Percentiles rank a stretch among this genome's conserved stretches.
These are phyloP conservation scores for Ephialtes manifestator DNA, from an alignment of 2,888 invertebrate genomes.

Conservation along the genomic window DNA sequence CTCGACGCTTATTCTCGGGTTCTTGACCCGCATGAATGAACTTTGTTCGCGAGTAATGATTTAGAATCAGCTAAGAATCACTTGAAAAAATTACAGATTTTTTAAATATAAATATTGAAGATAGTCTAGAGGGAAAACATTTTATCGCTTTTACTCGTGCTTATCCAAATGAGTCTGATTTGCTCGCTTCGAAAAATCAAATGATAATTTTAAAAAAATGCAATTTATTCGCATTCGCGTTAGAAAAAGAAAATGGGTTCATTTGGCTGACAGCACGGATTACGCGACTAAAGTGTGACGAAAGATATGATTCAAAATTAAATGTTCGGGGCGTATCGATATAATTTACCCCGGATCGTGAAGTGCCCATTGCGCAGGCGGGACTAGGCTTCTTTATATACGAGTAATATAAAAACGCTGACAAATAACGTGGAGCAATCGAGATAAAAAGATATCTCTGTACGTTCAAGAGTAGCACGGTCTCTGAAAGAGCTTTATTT, in stretches of 20 bases:
- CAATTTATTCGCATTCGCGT: not conserved
- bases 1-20: not conserved
- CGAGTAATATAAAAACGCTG: slow-evolving; percentile 74
- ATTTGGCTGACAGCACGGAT: slow-evolving; percentile 60
- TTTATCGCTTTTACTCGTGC: slow-evolving; percentile 32
- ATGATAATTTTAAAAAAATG: not conserved
- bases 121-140: not conserved
- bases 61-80: not conserved
- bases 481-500: slow-evolving; percentile 82
- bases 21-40: not conserved
- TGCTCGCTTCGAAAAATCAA: not conserved
- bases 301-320: slow-evolving; percentile 48
- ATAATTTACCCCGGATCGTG: slow-evolving; percentile 46
- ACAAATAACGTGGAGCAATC: slow-evolving; percentile 84
- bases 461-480: slow-evolving; percentile 85
- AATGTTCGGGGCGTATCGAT: slow-evolving; percentile 55
- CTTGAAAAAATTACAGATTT: not conserved
- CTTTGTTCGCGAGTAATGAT: not conserved
- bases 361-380: slow-evolving; percentile 84
- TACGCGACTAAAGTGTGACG: slow-evolving; percentile 39
- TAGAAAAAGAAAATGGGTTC: slow-evolving; percentile 43
- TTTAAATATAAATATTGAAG: not conserved
- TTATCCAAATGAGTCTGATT: slow-evolving; percentile 50
- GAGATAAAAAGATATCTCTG: slow-evolving; percentile 73
- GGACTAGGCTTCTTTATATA: slow-evolving; percentile 77